Evolutionary conservation across 2,797 vertebrate species (phyloP).

Genomic region (Falco berigora): DNA sequence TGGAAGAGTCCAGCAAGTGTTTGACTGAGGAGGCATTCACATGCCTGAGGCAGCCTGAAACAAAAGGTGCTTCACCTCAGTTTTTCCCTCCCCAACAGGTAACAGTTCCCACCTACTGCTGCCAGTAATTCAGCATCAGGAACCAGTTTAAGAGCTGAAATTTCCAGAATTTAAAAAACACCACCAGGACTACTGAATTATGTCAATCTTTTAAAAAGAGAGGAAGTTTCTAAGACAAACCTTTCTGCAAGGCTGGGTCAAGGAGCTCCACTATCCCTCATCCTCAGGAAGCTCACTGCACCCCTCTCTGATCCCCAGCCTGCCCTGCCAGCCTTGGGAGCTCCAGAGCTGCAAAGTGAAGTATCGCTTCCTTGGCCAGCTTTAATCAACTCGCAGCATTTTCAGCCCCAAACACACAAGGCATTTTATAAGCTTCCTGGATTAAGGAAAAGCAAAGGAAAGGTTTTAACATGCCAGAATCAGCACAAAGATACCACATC

Average conservation of each 20-base stretch:
- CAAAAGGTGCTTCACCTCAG: not conserved
- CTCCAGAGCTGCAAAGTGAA: not conserved
- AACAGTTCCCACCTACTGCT: not conserved
- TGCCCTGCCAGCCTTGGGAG: not conserved
- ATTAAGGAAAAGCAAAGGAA: conserved; percentile 32
- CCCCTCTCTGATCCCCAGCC: not conserved
- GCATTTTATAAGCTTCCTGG: conserved; percentile 42
- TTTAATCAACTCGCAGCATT: not conserved
- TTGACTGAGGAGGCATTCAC: not conserved
- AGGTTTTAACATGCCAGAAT: conserved; percentile 39
- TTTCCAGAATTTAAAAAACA: not conserved
- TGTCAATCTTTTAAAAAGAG: not conserved
- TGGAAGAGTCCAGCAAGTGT: not conserved
- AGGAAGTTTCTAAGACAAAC: not conserved
- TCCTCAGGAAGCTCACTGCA: not conserved
- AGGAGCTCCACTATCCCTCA: not conserved
- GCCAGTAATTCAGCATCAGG: not conserved
- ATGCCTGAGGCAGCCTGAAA: not conserved
- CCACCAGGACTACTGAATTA: not conserved
- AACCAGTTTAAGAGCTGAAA: not conserved
- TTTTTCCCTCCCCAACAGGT: not conserved
- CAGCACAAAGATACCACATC: conserved; percentile 51
- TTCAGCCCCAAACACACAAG: conserved; percentile 10
- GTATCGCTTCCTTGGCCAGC: not conserved
- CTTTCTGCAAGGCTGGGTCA: not conserved